Conservation (phyloP, 2,797 vertebrate species). For the Chaetodon trifasciatus region DNA sequence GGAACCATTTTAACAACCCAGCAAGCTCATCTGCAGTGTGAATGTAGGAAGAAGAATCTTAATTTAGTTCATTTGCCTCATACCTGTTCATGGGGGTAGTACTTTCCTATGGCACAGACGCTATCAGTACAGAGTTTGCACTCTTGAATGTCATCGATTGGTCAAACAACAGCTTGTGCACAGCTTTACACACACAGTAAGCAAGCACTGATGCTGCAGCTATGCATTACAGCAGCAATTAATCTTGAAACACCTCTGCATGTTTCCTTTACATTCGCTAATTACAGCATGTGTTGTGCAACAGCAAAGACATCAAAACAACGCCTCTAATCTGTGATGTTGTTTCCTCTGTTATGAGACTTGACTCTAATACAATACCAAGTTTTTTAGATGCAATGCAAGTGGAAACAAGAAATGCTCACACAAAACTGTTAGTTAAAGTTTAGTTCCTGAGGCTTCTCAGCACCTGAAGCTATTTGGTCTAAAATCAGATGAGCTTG, state of each 20-base stretch:
- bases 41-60: neutral
- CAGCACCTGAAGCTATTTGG: neutral
- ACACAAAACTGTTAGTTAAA: neutral
- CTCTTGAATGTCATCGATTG: neutral
- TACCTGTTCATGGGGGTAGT: neutral
- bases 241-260: neutral
- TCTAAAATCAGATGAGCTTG: neutral
- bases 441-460: neutral
- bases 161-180: neutral
- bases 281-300: constrained; percentile 5
- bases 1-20: neutral
- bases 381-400: neutral
- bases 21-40: neutral
- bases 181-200: neutral
- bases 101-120: neutral
- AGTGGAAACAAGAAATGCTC: neutral
- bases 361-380: neutral
- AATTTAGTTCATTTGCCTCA: neutral
- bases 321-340: neutral
- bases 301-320: neutral
- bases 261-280: constrained; percentile 9
- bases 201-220: neutral
- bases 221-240: neutral
- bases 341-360: constrained; percentile 3
- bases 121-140: neutral